Base-by-base conservation (phyloP, 2,113 vertebrate species). In the Zapus hudsonius region DNA sequence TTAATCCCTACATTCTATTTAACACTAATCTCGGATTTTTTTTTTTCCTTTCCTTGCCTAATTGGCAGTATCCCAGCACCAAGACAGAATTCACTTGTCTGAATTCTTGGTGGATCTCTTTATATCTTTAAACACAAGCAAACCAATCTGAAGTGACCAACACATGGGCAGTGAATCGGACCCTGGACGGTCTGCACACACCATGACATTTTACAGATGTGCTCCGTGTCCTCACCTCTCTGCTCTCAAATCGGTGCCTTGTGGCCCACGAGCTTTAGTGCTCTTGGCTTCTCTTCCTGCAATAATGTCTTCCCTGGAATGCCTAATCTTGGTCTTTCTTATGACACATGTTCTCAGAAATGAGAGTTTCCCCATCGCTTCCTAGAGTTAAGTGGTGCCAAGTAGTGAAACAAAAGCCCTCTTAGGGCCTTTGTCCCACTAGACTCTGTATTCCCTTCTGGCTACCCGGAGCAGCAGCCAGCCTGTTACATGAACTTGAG, bases 301-400 rank as follows among this genome's bases (percentile, higher is more conserved):
- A 79, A 42, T 79, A 88, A 67, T n/a, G 44, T 29, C 38, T 79
- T 93, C 73, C 31, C 27, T 64, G 76, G 79, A 95, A 96, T 84
- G 47, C n/a, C 80, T 87, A 76, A 91, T 64, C 73, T 82, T 75
- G 36, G 47, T 69, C 36, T 76, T 93, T 92, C 87, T 84, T 90
- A 84, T 94, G 84, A 94, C 92, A 95, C 85, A 29, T 1, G 2
- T 95, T 96, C 96, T 95, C 78, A 90, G 96, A 95, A 96, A 92
- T 59, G 7, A 81, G 90, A 91, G 92, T 91, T 96, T 96, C 95
- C 38, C 70, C 82, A 94, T 96, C 69, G 67, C 87, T 96, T 96
- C 95, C 78, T 83, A 72, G 87, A 95, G 73, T 72, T 42, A 61
- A 72, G 40, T 33, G 12, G 38, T 95, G 90, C 87, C 93, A 95